These are phyloP conservation scores for Andrena marginata DNA, from an alignment of 2,888 invertebrate genomes.

Conservation along the genomic window DNA sequence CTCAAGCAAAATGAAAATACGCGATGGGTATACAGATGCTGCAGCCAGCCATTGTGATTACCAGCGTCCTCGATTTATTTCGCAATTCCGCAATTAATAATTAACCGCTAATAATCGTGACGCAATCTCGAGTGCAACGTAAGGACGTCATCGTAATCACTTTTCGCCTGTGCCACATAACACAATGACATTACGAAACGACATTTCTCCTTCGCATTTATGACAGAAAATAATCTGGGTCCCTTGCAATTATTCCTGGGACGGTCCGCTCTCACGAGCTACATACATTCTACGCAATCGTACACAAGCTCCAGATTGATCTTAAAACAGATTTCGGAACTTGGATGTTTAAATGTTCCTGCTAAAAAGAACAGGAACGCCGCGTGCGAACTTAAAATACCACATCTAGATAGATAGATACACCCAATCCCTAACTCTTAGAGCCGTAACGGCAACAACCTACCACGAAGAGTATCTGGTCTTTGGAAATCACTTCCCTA, in stretches of 20 bases:
- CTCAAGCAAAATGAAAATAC: conserved; percentile 24
- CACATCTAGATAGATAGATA: too few relatives aligned
- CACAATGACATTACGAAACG: conserved; percentile 64
- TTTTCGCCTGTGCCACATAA: conserved; percentile 47
- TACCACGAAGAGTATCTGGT: too few relatives aligned
- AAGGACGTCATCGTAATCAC: conserved; percentile 56
- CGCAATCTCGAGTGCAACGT: conserved; percentile 48
- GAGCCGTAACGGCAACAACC: too few relatives aligned
- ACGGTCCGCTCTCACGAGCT: conserved; percentile 23
- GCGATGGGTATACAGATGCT: conserved; percentile 10
- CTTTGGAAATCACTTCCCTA: too few relatives aligned
- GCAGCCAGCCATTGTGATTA: conserved; percentile 7
- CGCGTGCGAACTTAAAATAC: too few relatives aligned
- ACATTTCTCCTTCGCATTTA: conserved; percentile 46
- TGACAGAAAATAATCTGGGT: conserved; percentile 27
- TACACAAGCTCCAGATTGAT: too few relatives aligned
- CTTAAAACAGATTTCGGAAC: too few relatives aligned
- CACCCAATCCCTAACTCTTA: too few relatives aligned
- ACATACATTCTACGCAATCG: neutral
- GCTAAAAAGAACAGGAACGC: too few relatives aligned
- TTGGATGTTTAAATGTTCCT: too few relatives aligned
- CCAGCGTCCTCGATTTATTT: conserved; percentile 62
- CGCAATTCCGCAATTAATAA: conserved; percentile 58
- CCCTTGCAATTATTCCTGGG: conserved; percentile 33
- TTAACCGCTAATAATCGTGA: conserved; percentile 64